phyloP scores from a whole-genome alignment of 2,888 invertebrate species.

The Perizoma flavofasciatum region DNA sequence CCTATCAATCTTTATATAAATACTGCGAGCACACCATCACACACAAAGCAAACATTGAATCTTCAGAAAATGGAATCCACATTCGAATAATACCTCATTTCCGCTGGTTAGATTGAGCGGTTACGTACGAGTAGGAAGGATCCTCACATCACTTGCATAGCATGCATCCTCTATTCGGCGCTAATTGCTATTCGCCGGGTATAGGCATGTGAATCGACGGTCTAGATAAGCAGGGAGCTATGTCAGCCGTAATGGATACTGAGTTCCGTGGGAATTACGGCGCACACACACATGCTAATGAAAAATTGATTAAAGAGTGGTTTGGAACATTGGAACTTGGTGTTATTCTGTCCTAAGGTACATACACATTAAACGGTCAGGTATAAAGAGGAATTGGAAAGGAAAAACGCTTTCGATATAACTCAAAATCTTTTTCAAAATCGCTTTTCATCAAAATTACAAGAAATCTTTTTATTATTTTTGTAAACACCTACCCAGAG shows the following conservation, averaged over 20 bases:
- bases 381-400: too few relatives aligned
- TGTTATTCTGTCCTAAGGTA: conserved; percentile 12
- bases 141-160: conserved; percentile 30
- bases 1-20: not conserved
- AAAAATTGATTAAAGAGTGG: conserved; percentile 17
- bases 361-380: too few relatives aligned
- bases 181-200: conserved; percentile 30
- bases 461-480: too few relatives aligned
- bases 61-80: conserved; percentile 23
- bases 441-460: too few relatives aligned
- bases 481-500: too few relatives aligned
- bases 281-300: conserved; percentile 22
- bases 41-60: conserved; percentile 18
- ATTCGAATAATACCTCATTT: conserved; percentile 28
- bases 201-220: conserved; percentile 26
- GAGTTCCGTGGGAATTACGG: conserved; percentile 21
- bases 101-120: conserved; percentile 26
- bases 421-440: too few relatives aligned
- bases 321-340: conserved; percentile 13
- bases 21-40: conserved; percentile 10
- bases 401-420: too few relatives aligned
- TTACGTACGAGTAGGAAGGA: conserved; percentile 21
- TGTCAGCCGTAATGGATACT: conserved; percentile 29
- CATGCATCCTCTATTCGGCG: conserved; percentile 31
- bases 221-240: conserved; percentile 28